A percentile compares a stretch with the other conserved stretches of the same genome.
Conservation (phyloP, 1,140 invertebrate species). For the Halyomorpha halys region DNA sequence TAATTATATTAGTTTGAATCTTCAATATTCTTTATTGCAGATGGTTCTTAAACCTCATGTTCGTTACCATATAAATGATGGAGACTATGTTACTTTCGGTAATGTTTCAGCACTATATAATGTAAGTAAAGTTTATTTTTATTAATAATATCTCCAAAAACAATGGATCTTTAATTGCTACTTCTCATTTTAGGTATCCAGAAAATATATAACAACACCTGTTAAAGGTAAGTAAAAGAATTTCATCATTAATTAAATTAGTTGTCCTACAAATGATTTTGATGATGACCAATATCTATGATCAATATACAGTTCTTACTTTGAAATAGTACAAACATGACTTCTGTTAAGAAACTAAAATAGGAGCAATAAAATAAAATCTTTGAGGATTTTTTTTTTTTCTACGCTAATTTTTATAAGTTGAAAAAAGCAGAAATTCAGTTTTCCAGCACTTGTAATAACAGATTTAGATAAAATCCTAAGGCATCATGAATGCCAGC, state of each 20-base stretch:
- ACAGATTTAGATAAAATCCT: too few relatives aligned
- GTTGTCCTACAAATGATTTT: not conserved
- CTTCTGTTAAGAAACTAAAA: too few relatives aligned
- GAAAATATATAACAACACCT: not conserved
- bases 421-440: too few relatives aligned
- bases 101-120: slow-evolving; percentile 18
- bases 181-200: not conserved
- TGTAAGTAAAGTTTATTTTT: slow-evolving; percentile 1
- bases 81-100: slow-evolving; percentile 19
- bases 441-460: too few relatives aligned
- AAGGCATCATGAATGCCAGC: too few relatives aligned
- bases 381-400: too few relatives aligned
- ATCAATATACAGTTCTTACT: too few relatives aligned
- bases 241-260: not conserved
- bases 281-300: too few relatives aligned
- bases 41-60: slow-evolving; percentile 25
- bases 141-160: not conserved
- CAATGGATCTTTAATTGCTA: not conserved
- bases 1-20: too few relatives aligned
- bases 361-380: too few relatives aligned
- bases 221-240: slow-evolving; percentile 2
- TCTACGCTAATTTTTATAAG: too few relatives aligned
- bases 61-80: slow-evolving; percentile 24
- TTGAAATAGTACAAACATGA: too few relatives aligned
- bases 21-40: slow-evolving; percentile 22